Evolutionary conservation across 2,888 invertebrate genomes (phyloP), one percentile per base, ranked within the genome.

Genomic region (Tubulanus polymorphus): DNA sequence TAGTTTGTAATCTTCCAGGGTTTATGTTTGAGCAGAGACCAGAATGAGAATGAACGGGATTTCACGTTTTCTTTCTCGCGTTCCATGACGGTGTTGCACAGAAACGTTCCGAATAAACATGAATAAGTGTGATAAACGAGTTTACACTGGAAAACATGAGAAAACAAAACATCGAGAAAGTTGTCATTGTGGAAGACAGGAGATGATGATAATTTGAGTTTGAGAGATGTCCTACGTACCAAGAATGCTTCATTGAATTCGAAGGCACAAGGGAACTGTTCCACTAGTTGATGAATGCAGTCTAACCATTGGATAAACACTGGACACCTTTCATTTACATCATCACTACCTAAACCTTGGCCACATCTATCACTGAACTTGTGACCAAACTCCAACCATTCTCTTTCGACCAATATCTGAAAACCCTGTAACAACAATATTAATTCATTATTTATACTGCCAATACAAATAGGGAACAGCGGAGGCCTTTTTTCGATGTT

Each of bases 241-340:
- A 97, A 82, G 78, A 90, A 97, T 2, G 90, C 88, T 73, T 90
- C 86, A 64, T 93, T 93, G 82, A 97, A 96, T 82, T 97, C 91
- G 82, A 99, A 99, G 76, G 89, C 88, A 80, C 91, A 91, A 1
- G 93, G 91, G 79, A 89, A 93, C 82, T 95, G 93, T 58, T 83
- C 75, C 72, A 88, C 84, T 63, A 95, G 84, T 81, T 99, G 97
- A 81, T 94, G 90, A 3, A 97, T 90, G 73, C 94, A 90, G 79
- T 97, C 97, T 41, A 99, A 83, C 93, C 95, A 99, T 81, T 99
- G 97, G 59, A 97, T 83, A 83, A 99, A 99, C 66, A 97, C 91
- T 3, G 97, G 97, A 74, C 94, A 94, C 45, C 94, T 85, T 81
- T 99, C 97, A 80, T 94, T 95, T n/a, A 86, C 83, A 73, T 95